A percentile compares a stretch with the other conserved stretches of the same genome.
These are phyloP conservation scores for Spongilla lacustris DNA, from an alignment of 37 sponge, comb jelly and placozoan species.

Conservation along the genomic window DNA sequence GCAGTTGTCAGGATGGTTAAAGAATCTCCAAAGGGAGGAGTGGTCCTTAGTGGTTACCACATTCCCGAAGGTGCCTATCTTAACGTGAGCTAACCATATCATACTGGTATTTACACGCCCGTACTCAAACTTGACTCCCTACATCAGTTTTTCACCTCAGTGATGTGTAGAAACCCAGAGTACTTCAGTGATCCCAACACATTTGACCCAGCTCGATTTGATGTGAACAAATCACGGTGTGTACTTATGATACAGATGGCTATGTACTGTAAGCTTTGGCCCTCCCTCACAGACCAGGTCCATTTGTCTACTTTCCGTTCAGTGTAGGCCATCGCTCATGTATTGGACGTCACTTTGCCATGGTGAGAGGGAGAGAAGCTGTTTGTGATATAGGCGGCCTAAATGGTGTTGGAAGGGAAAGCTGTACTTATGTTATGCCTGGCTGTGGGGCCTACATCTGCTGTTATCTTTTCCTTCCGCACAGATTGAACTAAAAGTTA, in stretches of 20 bases:
- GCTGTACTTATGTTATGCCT: background rate
- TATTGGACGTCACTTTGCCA: slow-evolving; percentile 29
- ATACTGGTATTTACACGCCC: background rate
- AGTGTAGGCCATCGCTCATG: slow-evolving; percentile 31
- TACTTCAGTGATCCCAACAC: slow-evolving; percentile 8
- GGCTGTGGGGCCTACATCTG: background rate
- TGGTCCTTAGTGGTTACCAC: slow-evolving; percentile 4
- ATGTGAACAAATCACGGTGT: too few relatives aligned
- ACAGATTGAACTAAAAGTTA: slow-evolving; percentile 24
- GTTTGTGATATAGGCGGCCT: too few relatives aligned
- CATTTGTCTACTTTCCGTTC: slow-evolving; percentile 40
- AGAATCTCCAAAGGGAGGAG: background rate
- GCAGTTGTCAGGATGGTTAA: background rate
- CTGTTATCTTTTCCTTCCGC: slow-evolving; percentile 3
- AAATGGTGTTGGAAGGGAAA: too few relatives aligned
- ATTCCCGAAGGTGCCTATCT: slow-evolving; percentile 1
- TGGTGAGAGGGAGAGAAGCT: slow-evolving; percentile 15
- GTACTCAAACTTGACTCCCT: background rate
- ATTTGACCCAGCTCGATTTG: slow-evolving; percentile 5
- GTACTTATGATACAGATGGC: too few relatives aligned
- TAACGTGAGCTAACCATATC: background rate
- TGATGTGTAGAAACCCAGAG: background rate
- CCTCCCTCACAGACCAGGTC: slow-evolving; percentile 10
- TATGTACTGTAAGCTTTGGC: background rate
- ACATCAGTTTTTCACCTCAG: background rate